These are phyloP conservation scores for Lamellibrachia satsuma DNA, from an alignment of 2,888 invertebrate species.

Conservation along the genomic window DNA sequence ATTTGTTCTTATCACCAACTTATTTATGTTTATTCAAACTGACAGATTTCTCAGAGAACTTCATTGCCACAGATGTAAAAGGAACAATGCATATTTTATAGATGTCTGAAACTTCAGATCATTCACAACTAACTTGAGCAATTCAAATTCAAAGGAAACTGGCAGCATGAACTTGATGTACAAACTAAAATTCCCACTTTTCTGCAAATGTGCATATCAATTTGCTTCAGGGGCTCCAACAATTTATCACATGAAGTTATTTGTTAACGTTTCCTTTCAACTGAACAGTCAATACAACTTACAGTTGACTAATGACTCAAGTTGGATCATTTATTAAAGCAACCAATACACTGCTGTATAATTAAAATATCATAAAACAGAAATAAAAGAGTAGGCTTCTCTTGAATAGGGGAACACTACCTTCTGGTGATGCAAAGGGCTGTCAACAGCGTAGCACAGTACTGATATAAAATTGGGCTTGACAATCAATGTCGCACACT, in stretches of 20 bases:
- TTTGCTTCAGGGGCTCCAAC: not conserved
- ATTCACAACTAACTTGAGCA: not conserved
- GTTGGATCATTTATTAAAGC: no score
- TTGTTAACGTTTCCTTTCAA: no score
- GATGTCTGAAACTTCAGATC: not conserved
- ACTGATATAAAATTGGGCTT: slow-evolving; percentile 88
- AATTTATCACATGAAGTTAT: not conserved
- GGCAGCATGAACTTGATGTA: no score
- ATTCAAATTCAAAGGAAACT: no score
- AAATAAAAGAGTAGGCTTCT: not conserved
- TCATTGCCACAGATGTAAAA: not conserved
- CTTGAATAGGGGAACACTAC: slow-evolving; percentile 64
- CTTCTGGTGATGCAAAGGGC: slow-evolving; percentile 80
- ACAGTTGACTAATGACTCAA: no score
- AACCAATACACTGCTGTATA: not conserved
- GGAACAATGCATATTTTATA: not conserved
- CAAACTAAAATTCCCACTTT: no score
- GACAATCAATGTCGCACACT: slow-evolving; percentile 80
- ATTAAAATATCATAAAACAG: not conserved
- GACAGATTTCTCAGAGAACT: not conserved
- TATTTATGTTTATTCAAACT: no score
- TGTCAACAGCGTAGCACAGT: slow-evolving; percentile 87
- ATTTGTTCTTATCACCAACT: no score
- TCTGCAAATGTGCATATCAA: no score
- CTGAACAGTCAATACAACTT: no score